These are phyloP conservation scores for Tetranychus piercei DNA, from an alignment of 2,888 invertebrate genomes.

Conservation along the genomic window DNA sequence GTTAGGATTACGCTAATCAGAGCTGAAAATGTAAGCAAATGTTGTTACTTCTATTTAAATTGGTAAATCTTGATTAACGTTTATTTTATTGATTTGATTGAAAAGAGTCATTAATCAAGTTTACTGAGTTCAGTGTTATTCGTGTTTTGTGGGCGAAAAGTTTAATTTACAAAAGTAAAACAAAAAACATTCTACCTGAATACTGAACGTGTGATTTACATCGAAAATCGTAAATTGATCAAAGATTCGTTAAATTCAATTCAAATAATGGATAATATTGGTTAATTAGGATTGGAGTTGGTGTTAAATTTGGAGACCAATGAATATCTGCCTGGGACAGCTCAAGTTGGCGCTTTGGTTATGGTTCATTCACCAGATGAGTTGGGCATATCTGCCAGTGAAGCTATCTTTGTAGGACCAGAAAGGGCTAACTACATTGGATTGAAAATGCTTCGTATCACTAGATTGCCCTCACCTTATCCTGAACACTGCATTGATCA, in stretches of 20 bases:
- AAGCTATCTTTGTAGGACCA: conserved; percentile 23
- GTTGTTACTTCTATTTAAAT: too few relatives aligned
- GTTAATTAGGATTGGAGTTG: conserved; percentile 21
- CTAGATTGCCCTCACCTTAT: conserved; percentile 24
- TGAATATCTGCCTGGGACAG: conserved; percentile 23
- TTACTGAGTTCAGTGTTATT: too few relatives aligned
- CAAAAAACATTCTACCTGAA: too few relatives aligned
- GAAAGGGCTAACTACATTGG: conserved; percentile 23
- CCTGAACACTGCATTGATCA: conserved; percentile 24
- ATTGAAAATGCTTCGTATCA: conserved; percentile 23
- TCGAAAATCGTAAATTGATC: background rate
- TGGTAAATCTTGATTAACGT: too few relatives aligned
- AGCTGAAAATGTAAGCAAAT: too few relatives aligned
- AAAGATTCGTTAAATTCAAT: background rate
- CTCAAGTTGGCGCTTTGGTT: conserved; percentile 23
- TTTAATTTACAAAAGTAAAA: too few relatives aligned
- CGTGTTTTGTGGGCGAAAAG: too few relatives aligned
- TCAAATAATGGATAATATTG: background rate
- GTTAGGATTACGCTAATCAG: too few relatives aligned
- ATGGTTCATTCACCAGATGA: conserved; percentile 24
- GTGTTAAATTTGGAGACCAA: conserved; percentile 21
- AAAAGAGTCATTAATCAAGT: too few relatives aligned
- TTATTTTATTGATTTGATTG: too few relatives aligned
- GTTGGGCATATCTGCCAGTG: conserved; percentile 23
- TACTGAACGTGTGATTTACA: too few relatives aligned